Conservation (phyloP, 2,888 invertebrate genomes). For the Cerastis rubricosa region DNA sequence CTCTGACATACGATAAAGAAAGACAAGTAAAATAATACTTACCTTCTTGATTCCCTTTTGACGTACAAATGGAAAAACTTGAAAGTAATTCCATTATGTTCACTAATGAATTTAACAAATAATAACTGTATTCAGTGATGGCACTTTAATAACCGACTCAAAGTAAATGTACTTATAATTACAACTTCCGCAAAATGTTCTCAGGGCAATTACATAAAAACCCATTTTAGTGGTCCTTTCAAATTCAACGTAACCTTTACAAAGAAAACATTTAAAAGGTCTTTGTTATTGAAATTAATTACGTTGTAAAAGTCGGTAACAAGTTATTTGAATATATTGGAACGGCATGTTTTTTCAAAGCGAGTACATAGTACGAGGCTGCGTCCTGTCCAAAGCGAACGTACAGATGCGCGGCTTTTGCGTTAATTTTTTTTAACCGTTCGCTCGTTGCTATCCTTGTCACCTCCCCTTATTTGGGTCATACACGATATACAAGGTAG, state of each 20-base stretch:
- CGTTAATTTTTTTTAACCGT: not conserved
- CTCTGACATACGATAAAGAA: no score
- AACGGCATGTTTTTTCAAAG: not conserved
- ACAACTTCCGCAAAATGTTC: slow-evolving; percentile 49
- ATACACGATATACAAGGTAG: no score
- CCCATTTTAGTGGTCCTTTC: slow-evolving; percentile 47
- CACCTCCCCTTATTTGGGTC: no score
- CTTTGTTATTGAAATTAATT: slow-evolving; percentile 60
- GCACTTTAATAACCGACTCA: slow-evolving; percentile 50
- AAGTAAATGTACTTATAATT: slow-evolving; percentile 59
- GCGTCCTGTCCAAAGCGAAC: not conserved
- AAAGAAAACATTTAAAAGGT: slow-evolving; percentile 47
- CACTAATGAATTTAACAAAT: slow-evolving; percentile 30
- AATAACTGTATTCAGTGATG: slow-evolving; percentile 43
- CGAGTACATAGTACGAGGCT: not conserved
- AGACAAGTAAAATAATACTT: not conserved
- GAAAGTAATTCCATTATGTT: slow-evolving; percentile 37
- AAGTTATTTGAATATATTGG: slow-evolving; percentile 17
- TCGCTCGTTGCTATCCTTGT: no score
- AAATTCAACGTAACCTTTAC: slow-evolving; percentile 31
- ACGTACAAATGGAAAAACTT: not conserved
- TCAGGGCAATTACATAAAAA: slow-evolving; percentile 53
- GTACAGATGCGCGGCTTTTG: not conserved
- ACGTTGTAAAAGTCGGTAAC: slow-evolving; percentile 35
- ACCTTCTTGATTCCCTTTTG: not conserved